Evolutionary conservation across 2,888 invertebrate genomes (phyloP), one percentile per base, ranked within the genome.

Genomic region (Eilema depressum): DNA sequence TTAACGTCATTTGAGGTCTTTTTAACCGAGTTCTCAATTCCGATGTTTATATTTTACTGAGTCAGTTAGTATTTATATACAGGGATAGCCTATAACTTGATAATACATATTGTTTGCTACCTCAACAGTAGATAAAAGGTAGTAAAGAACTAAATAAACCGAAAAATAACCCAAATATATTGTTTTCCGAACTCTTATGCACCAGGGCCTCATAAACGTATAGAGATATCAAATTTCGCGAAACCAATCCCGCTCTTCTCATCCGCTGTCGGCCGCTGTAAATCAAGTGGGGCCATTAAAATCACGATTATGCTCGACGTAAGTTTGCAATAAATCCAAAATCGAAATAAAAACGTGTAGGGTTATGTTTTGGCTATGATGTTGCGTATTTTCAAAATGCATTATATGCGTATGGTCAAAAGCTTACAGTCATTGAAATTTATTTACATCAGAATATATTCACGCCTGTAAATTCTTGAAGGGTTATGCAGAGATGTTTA

Each of bases 161-260:
- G 71, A 25, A 8, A 20, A 53, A 69, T 73, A 70, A 70, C 14
- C 33, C 65, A 61, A 67, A 75, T 78, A 80, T 80, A 79, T 75
- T 78, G 77, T 82, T 82, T 80, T 74, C 70, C 80, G 77, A 82
- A 80, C 81, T 74, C 76, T 82, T 80, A 84, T 85, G 88, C 91
- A 92, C 92, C 87, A 89, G 92, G 91, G 90, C 85, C 69, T 87
- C 92, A 92, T 93, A 92, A 94, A 92, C 87, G 87, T 91, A 94
- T 93, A 86, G 91, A 93, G 94, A 93, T 94, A 95, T 95, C 95
- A 94, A 94, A 92, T 95, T 94, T 94, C 95, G 90, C 83, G 87
- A 90, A 92, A 89, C 89, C 93, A 92, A 93, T 93, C 89, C 90
- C 87, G 89, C 83, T 83, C 81, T 87, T 87, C 87, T 88, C 89